Evolutionary conservation across 2,888 invertebrate species (phyloP).

Genomic region (Rhamnusium bicolor): DNA sequence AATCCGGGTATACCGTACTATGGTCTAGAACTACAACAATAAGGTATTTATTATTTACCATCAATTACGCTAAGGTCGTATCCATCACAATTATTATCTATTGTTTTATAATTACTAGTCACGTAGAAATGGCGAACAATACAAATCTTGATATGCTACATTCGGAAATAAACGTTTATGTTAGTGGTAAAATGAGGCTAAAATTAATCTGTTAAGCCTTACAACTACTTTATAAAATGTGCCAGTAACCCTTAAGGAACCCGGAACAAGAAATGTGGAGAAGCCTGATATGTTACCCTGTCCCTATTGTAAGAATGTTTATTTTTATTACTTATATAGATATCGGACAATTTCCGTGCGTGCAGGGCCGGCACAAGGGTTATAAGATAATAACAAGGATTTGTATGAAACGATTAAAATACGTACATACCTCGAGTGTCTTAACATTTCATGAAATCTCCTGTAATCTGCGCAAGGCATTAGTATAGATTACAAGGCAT

Average conservation of each 20-base stretch:
- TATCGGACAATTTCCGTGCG: no score
- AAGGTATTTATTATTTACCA: background rate
- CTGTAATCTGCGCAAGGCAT: no score
- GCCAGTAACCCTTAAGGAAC: background rate
- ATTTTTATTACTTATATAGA: no score
- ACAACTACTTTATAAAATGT: background rate
- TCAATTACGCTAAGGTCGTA: background rate
- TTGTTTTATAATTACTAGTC: background rate
- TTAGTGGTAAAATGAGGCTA: background rate
- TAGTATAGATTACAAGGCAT: no score
- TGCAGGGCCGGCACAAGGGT: no score
- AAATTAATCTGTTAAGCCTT: background rate
- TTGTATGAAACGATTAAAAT: no score
- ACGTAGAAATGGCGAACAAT: background rate
- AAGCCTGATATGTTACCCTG: background rate
- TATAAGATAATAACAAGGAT: no score
- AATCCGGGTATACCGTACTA: background rate
- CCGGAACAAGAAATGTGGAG: background rate
- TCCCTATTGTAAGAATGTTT: background rate
- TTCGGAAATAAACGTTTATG: background rate
- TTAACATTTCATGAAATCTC: no score
- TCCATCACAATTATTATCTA: no score
- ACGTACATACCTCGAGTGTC: no score
- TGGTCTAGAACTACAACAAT: background rate
- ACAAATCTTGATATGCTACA: background rate